Evolutionary conservation across 2,113 vertebrate species (phyloP).

Genomic region (Scolopax mira): DNA sequence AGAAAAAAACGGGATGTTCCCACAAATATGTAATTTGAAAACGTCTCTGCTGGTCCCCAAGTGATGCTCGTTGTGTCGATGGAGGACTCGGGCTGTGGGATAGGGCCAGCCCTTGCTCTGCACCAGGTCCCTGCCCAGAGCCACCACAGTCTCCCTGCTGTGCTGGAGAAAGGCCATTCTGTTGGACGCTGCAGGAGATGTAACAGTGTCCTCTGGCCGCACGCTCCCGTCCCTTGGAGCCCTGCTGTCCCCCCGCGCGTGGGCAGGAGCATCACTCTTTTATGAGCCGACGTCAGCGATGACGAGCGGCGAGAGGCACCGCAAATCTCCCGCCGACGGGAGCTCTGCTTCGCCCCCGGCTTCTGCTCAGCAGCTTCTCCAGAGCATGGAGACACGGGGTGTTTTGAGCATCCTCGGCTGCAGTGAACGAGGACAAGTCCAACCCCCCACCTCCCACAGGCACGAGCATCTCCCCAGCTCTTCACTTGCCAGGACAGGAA

Average conservation of each 20-base stretch:
- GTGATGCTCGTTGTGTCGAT: rapidly evolving
- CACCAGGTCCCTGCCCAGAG: rapidly evolving
- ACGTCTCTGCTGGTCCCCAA: not conserved
- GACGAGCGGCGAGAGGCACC: not conserved
- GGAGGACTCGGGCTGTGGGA: not conserved
- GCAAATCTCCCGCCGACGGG: not conserved
- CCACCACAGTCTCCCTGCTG: rapidly evolving
- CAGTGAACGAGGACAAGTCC: not conserved
- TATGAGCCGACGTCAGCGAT: not conserved
- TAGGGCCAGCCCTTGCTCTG: not conserved
- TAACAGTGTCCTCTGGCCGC: rapidly evolving
- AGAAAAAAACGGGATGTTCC: not conserved
- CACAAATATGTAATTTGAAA: not conserved
- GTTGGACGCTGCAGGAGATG: not conserved
- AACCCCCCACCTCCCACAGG: not conserved
- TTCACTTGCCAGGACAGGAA: not conserved
- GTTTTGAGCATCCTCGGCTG: not conserved
- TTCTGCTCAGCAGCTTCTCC: not conserved
- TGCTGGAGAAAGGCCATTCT: not conserved
- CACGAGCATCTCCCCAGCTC: not conserved
- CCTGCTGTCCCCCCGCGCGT: not conserved
- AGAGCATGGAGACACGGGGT: not conserved
- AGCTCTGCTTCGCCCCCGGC: not conserved
- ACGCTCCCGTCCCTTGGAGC: rapidly evolving
- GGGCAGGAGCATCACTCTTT: not conserved